Evolutionary conservation across 2,797 vertebrate species (phyloP), one percentile per base, ranked within the genome.

Genomic region (Discoglossus pictus): DNA sequence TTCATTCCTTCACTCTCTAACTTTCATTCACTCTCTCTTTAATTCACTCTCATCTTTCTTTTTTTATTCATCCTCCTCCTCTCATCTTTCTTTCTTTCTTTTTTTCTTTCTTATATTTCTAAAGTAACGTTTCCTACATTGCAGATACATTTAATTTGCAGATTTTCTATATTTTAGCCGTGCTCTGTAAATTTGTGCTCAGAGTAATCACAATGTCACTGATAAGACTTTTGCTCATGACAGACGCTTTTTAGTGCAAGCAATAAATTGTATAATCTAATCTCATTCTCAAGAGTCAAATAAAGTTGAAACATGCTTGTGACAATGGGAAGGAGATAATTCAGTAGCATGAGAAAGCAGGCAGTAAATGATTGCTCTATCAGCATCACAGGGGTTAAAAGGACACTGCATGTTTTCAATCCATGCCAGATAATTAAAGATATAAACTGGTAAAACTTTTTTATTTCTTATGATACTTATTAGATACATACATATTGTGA

Each of bases 211-310:
- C 56, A 55, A 53, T 46, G 58, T 61, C 66, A 69, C 58, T 39
- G 66, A 69, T 69, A 69, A 61, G 40, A 40, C 50, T 55, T 67
- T 51, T 39, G 43, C 54, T 58, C 50, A 59, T 55, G 66, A 61
- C 58, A 69, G 66, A 47, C 15, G n/a, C 56, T 27, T 61, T 69
- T 62, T 69, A 61, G 40, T n/a, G 58, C 31, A 2, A 13, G 66
- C 46, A 36, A 54, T 69, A 69, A 69, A 69, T 69, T 61, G 58
- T 62, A 55, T 48, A 50, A 54, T 69, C 66, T 69, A 69, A 62
- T 69, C 66, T 69, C 34, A n/a, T 50, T 67, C 64, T 61, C 58
- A 61, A 53, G 66, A 62, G 58, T 62, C 58, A 69, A 55, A 69
- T 55, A 69, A 69, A 69, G 31, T 55, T 69, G 58, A 69, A 69